Percentiles rank a stretch among this genome's conserved stretches.
Conservation (phyloP, 2,797 vertebrate species). For the Odontamblyopus rebecca region DNA sequence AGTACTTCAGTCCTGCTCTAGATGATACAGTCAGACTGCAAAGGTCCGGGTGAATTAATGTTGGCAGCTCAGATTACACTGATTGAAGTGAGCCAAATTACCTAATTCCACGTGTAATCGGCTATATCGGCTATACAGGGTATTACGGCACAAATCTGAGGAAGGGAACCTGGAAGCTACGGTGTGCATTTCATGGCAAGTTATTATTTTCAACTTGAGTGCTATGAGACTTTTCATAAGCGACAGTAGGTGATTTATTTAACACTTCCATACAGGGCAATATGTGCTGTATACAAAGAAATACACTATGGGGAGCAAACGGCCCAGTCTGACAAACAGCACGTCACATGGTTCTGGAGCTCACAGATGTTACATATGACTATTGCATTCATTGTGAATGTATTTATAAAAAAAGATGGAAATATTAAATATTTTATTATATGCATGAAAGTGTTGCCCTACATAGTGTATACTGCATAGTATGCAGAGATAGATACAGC, state of each 20-base stretch:
- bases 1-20: not conserved
- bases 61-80: slow-evolving; percentile 40
- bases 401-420: not conserved
- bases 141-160: slow-evolving; percentile 56
- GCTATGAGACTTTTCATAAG: slow-evolving; percentile 13
- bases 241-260: not conserved
- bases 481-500: not conserved
- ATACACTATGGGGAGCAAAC: not conserved
- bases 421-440: not conserved
- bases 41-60: slow-evolving; percentile 17
- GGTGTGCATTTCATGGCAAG: slow-evolving; percentile 21
- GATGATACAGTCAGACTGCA: slow-evolving; percentile 10
- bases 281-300: slow-evolving; percentile 15
- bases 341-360: not conserved
- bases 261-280: slow-evolving; percentile 29
- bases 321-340: not conserved
- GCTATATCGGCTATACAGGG: slow-evolving; percentile 59
- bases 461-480: not conserved
- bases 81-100: slow-evolving; percentile 56
- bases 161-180: slow-evolving; percentile 15
- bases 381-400: not conserved
- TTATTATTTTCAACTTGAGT: slow-evolving; percentile 22
- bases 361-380: not conserved
- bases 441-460: not conserved
- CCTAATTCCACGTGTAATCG: slow-evolving; percentile 62